phyloP scores from a whole-genome alignment of 2,113 vertebrate genomes.

The Choloepus hoffmanni region DNA sequence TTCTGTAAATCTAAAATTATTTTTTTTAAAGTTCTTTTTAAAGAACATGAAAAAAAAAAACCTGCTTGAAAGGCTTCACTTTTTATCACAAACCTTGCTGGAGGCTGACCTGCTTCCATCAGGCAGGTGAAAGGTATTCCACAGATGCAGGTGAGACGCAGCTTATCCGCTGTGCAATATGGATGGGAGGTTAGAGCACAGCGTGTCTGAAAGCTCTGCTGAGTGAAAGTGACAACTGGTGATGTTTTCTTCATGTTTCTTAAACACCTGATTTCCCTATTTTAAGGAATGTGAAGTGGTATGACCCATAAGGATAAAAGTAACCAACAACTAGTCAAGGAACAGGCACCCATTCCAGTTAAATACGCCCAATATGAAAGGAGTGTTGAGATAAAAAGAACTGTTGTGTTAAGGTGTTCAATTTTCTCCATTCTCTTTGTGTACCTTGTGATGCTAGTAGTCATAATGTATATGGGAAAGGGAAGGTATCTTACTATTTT shows the following conservation, averaged over 20 bases:
- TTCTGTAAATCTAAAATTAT: constrained; percentile 9
- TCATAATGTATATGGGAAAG: background rate
- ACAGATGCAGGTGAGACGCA: background rate
- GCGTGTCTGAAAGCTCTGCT: constrained; percentile 5
- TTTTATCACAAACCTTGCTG: background rate
- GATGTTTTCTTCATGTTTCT: constrained; percentile 3
- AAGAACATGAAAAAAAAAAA: background rate
- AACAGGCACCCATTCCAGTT: background rate
- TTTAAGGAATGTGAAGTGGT: constrained; percentile 5
- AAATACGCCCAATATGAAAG: constrained; percentile 20
- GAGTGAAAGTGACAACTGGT: constrained; percentile 27
- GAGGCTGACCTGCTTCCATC: constrained; percentile 13
- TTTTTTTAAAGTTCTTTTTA: constrained; percentile 37
- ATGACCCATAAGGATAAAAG: constrained; percentile 12
- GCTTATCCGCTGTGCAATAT: background rate
- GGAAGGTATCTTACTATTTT: background rate
- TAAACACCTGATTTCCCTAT: constrained; percentile 50
- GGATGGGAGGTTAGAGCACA: background rate
- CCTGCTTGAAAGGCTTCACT: background rate
- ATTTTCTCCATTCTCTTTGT: background rate
- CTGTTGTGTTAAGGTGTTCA: background rate
- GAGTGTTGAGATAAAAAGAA: background rate
- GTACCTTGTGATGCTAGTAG: background rate
- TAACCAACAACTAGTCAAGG: background rate
- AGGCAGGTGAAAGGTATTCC: background rate